A percentile compares a stretch with the other conserved stretches of the same genome.
phyloP scores from a whole-genome alignment of 1,140 invertebrate genomes.

The Nymphalis io region DNA sequence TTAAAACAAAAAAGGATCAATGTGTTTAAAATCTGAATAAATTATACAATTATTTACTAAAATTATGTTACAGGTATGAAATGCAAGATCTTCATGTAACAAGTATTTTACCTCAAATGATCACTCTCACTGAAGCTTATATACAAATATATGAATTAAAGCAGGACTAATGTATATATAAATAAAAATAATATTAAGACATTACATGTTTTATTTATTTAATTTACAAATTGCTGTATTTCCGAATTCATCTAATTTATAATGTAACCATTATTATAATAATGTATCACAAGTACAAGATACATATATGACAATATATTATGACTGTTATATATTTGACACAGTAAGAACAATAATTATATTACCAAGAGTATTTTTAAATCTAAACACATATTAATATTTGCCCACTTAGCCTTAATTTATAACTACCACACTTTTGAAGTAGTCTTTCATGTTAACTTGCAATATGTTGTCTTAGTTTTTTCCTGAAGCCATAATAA shows the following conservation, averaged over 20 bases:
- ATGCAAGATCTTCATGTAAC: constrained; percentile 99
- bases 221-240: constrained; percentile 66
- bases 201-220: constrained; percentile 63
- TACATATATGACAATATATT: constrained; percentile 41
- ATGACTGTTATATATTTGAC: constrained; percentile 33
- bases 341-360: constrained; percentile 29
- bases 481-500: constrained; percentile 23
- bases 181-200: constrained; percentile 49
- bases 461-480: constrained; percentile 32
- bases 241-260: constrained; percentile 18
- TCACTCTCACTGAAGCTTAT: constrained; percentile 98
- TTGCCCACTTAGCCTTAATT: constrained; percentile 33
- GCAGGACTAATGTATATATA: constrained; percentile 59
- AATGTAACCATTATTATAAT: constrained; percentile 16
- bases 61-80: constrained; percentile 85
- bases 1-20: too few species aligned
- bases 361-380: constrained; percentile 27
- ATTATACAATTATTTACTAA: constrained; percentile 22
- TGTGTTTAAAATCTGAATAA: too few species aligned
- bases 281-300: constrained; percentile 20
- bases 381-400: constrained; percentile 31
- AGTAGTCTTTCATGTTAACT: constrained; percentile 28
- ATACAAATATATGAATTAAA: constrained; percentile 91
- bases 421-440: constrained; percentile 27
- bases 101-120: constrained; percentile 99